A percentile compares a stretch with the other conserved stretches of the same genome.
phyloP scores from a whole-genome alignment of 2,113 vertebrate genomes.

The Amblyornis subalaris region DNA sequence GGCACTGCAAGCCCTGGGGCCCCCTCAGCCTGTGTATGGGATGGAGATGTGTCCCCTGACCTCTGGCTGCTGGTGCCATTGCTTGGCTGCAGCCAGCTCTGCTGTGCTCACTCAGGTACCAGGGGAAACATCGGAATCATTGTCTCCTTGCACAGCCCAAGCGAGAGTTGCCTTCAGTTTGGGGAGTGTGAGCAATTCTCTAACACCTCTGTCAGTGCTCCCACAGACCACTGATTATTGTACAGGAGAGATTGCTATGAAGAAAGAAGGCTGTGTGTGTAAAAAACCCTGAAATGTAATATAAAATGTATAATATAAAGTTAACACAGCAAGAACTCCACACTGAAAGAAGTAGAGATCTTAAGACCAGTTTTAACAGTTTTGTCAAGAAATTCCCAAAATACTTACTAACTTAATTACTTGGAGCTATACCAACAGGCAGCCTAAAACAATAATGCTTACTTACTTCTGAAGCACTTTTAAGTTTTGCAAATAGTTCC shows the following conservation, averaged over 20 bases:
- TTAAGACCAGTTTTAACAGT: neutral
- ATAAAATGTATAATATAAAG: neutral
- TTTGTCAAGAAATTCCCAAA: slow-evolving; percentile 34
- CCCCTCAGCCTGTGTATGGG: neutral
- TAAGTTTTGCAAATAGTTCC: neutral
- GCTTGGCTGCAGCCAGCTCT: neutral
- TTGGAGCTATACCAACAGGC: neutral
- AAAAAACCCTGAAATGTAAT: neutral
- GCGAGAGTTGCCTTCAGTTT: neutral
- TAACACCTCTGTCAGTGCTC: neutral
- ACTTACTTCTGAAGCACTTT: neutral
- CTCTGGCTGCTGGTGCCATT: neutral
- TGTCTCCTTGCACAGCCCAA: neutral
- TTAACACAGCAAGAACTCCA: neutral
- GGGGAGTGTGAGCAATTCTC: neutral
- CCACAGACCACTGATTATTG: neutral
- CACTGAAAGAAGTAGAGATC: neutral
- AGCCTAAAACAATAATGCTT: neutral
- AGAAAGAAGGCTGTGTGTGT: neutral
- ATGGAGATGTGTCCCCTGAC: neutral
- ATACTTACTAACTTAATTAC: neutral
- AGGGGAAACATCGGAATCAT: neutral
- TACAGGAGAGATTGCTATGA: accelerated
- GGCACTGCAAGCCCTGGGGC: neutral
- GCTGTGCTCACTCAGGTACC: neutral